Base-by-base conservation (phyloP, 2,888 invertebrate genomes). In the Acleris holmiana region DNA sequence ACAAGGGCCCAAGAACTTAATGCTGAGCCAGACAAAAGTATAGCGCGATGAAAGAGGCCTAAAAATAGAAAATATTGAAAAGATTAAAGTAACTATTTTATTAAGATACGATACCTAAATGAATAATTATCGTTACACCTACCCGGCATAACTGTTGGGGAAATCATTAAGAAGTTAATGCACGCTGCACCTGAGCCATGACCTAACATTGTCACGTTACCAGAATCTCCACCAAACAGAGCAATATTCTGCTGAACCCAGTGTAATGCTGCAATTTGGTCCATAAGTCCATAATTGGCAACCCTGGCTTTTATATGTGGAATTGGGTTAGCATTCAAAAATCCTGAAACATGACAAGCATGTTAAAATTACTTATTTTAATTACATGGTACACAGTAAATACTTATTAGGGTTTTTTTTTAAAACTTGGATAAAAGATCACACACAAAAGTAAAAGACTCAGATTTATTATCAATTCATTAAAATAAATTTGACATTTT, bases 101-200 rank as follows among this genome's bases (percentile, higher is more conserved):
- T 1, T 2, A 15, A 41, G 41, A 41, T 41, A 29, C 29, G 29
- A 29, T 8, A 15, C 5, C n/a, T 15, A 7, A 41, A n/a, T n/a
- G 15, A 40, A 21, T 40, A 44, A 50, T 23, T 17, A 29, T 18
- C 18, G 44, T 29, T 41, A 71, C 35, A 35, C 81, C 78, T 71
- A 95, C 95, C 95, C 70, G 93, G 94, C 82, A 95, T 94, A 70
- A 99, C 98, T 55, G 98, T 98, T 0, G 99, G 98, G 8, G 99
- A 99, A 67, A 99, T 97, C 96, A 99, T 98, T 50, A 99, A 95
- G 81, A 99, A 97, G 88, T 99, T 98, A 72, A 99, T 99, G 82
- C 99, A 97, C 0, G 99, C 98, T 0, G 99, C 99, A 0, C 99
- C 99, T 1, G 98, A 97, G 0, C 99, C 99, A 80, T 99, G 99